Conservation (phyloP, 2,888 invertebrate genomes). For the Ashinkailepas kermadecensis region DNA sequence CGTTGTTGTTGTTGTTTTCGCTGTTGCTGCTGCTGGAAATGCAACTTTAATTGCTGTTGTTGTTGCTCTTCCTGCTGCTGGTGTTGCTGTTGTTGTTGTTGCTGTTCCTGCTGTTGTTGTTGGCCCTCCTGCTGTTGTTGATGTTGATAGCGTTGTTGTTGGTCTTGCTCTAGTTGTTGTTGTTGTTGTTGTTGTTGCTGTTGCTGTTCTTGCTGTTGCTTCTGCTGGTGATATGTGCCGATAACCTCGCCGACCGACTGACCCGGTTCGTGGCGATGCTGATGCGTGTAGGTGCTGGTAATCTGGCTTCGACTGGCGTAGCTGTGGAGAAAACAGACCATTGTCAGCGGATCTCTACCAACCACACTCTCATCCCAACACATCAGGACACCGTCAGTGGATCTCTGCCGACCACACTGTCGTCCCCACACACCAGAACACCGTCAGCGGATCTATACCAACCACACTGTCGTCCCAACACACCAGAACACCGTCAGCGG, state of each 20-base stretch:
- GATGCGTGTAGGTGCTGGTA: slow-evolving; percentile 41
- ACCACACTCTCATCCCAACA: no score
- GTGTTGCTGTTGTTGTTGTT: slow-evolving; percentile 23
- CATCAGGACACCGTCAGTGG: no score
- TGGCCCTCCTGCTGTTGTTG: slow-evolving; percentile 21
- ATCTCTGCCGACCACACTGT: no score
- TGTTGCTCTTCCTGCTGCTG: slow-evolving; percentile 24
- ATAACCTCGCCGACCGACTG: not conserved
- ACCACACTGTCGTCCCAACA: no score
- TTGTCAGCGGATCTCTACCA: no score
- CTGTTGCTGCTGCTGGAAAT: slow-evolving; percentile 17
- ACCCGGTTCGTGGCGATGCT: not conserved
- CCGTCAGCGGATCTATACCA: no score
- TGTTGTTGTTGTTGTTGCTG: slow-evolving; percentile 23
- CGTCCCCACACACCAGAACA: no score
- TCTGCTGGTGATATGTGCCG: not conserved
- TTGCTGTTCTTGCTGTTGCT: slow-evolving; percentile 16
- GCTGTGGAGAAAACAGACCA: slow-evolving; percentile 30
- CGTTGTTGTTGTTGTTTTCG: slow-evolving; percentile 23
- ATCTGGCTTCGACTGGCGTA: slow-evolving; percentile 42
- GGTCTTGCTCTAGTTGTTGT: not conserved
- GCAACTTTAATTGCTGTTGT: slow-evolving; percentile 2
- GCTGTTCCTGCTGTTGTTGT: slow-evolving; percentile 25
- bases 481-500: no score
- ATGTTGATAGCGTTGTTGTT: not conserved